Conservation (phyloP, 2,797 vertebrate genomes). For the Cossypha caffra region DNA sequence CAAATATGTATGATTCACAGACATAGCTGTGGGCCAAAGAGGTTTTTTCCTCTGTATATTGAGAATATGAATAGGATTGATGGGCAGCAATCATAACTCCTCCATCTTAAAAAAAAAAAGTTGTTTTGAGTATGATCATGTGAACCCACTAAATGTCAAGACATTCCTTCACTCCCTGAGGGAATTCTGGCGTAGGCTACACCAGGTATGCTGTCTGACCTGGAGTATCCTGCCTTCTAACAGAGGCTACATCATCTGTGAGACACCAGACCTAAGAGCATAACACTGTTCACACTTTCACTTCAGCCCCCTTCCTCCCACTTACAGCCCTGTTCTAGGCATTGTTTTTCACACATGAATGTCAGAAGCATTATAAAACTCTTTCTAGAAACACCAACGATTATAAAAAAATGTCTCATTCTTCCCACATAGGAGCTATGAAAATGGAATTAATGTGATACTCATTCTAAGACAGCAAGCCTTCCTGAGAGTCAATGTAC, state of each 20-base stretch:
- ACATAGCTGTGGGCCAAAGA: background rate
- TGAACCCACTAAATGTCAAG: background rate
- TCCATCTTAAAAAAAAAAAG: background rate
- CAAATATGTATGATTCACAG: background rate
- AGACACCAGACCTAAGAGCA: background rate
- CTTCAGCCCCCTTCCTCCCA: background rate
- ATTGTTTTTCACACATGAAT: slow-evolving; percentile 48
- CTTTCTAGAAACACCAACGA: slow-evolving; percentile 1
- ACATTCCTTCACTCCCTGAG: background rate
- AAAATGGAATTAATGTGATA: background rate
- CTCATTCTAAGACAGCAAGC: background rate
- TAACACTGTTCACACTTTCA: background rate
- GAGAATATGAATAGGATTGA: background rate
- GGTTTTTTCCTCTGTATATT: background rate
- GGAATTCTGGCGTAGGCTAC: background rate
- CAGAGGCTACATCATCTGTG: background rate
- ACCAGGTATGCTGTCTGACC: background rate
- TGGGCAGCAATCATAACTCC: background rate
- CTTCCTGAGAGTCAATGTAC: background rate
- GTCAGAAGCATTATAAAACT: slow-evolving; percentile 37
- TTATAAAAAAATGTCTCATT: background rate
- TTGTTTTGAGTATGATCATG: background rate
- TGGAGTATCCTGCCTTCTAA: background rate
- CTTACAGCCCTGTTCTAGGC: background rate
- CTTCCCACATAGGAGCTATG: background rate